These are phyloP conservation scores for cat (Felis catus) DNA, from an alignment of 2,113 vertebrate species.

Conservation along the genomic window DNA sequence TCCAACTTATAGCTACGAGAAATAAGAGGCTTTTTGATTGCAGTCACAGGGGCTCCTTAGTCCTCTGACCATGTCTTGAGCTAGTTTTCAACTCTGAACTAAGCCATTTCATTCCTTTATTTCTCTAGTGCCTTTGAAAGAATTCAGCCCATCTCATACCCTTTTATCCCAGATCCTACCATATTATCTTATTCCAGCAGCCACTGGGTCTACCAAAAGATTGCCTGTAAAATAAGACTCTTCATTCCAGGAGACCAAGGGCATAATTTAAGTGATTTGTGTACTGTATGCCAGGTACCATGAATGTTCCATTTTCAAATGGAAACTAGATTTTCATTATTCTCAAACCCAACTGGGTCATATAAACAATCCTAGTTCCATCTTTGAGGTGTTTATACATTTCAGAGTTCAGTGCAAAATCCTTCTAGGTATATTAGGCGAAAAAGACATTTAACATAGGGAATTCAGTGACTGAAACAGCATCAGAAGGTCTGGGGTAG, in stretches of 20 bases:
- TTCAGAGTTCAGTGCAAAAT: neutral
- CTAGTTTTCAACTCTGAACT: neutral
- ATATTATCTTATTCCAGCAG: neutral
- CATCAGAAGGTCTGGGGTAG: neutral
- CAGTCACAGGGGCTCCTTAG: neutral
- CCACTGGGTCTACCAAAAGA: neutral
- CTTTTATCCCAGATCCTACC: neutral
- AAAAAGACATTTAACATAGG: neutral
- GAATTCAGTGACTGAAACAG: neutral
- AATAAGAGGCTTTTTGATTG: neutral
- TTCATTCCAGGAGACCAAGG: neutral
- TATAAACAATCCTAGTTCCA: neutral
- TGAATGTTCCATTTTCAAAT: neutral
- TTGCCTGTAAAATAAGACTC: neutral
- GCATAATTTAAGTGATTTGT: neutral
- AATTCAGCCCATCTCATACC: neutral
- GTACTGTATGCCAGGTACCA: neutral
- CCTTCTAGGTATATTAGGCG: neutral
- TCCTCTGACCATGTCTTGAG: neutral
- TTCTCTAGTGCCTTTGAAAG: neutral
- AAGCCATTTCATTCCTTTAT: neutral
- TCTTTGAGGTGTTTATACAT: neutral
- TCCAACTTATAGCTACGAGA: neutral
- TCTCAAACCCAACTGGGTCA: neutral
- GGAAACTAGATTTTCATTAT: neutral